These are phyloP conservation scores for Cyphomyrus discorhynchus DNA, from an alignment of 2,113 vertebrate genomes.

Conservation along the genomic window DNA sequence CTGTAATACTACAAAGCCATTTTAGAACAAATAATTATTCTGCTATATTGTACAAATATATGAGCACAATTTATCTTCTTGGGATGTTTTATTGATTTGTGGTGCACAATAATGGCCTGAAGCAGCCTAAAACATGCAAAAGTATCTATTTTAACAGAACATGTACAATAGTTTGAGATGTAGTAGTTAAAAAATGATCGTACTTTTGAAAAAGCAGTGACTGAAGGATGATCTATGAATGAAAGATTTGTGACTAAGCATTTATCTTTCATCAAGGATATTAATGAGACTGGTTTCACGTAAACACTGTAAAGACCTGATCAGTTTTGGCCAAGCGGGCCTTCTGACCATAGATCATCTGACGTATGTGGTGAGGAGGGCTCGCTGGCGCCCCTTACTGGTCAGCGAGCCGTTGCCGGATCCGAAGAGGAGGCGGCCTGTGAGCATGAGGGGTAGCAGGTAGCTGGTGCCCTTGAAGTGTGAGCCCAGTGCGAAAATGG, in stretches of 20 bases:
- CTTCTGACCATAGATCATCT: background rate
- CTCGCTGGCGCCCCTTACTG: slow-evolving; percentile 48
- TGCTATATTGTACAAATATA: background rate
- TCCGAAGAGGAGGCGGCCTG: slow-evolving; percentile 67
- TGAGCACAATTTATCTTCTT: background rate
- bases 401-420: slow-evolving; percentile 71
- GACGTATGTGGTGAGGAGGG: background rate
- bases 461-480: slow-evolving; percentile 68
- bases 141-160: background rate
- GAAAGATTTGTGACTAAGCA: background rate
- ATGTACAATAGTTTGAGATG: background rate
- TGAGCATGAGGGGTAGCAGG: slow-evolving; percentile 71
- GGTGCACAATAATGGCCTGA: background rate
- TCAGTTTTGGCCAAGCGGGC: background rate
- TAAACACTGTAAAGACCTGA: background rate
- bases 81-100: background rate
- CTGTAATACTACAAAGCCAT: background rate
- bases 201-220: background rate
- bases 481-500: slow-evolving; percentile 69
- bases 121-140: background rate
- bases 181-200: background rate
- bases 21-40: background rate
- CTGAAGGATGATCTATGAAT: background rate
- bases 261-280: background rate
- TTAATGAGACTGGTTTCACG: background rate